These are phyloP conservation scores for Calliopsis andreniformis DNA, from an alignment of 1,140 invertebrate species.

Conservation along the genomic window DNA sequence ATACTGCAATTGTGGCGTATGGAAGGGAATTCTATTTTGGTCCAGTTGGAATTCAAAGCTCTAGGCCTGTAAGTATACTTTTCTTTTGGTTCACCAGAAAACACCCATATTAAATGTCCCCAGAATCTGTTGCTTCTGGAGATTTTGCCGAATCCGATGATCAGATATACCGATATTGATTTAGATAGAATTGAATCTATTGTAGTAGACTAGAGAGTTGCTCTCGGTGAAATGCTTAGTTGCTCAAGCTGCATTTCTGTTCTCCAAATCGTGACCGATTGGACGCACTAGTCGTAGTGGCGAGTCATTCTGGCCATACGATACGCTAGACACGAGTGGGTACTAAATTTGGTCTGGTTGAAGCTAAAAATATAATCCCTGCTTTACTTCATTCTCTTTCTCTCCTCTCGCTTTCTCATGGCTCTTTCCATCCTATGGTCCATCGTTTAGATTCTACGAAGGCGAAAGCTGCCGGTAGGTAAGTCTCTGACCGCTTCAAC, in stretches of 20 bases:
- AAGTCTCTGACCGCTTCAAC: slow-evolving; percentile 42
- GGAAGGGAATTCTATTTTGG: slow-evolving; percentile 95
- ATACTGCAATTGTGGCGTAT: slow-evolving; percentile 92
- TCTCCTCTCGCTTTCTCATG: slow-evolving; percentile 52
- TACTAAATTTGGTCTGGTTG: slow-evolving; percentile 79
- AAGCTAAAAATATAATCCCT: slow-evolving; percentile 76
- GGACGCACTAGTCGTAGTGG: slow-evolving; percentile 40
- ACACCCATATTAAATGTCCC: not conserved
- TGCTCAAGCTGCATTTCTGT: slow-evolving; percentile 9
- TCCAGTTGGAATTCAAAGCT: slow-evolving; percentile 88
- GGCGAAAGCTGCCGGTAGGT: slow-evolving; percentile 70
- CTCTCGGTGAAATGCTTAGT: slow-evolving; percentile 2
- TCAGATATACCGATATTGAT: too few relatives aligned
- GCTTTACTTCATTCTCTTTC: slow-evolving; percentile 50
- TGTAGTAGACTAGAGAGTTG: not conserved
- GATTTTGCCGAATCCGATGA: too few relatives aligned
- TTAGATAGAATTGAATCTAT: too few relatives aligned
- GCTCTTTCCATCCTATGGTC: slow-evolving; percentile 52
- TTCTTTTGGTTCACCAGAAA: not conserved
- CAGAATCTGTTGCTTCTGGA: not conserved
- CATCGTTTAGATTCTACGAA: slow-evolving; percentile 62
- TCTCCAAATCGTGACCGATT: slow-evolving; percentile 44
- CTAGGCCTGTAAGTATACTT: slow-evolving; percentile 87
- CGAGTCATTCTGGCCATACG: slow-evolving; percentile 70
- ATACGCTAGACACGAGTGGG: slow-evolving; percentile 73